Base-by-base conservation (phyloP, 1,140 invertebrate genomes). In the Bombus breviceps region DNA sequence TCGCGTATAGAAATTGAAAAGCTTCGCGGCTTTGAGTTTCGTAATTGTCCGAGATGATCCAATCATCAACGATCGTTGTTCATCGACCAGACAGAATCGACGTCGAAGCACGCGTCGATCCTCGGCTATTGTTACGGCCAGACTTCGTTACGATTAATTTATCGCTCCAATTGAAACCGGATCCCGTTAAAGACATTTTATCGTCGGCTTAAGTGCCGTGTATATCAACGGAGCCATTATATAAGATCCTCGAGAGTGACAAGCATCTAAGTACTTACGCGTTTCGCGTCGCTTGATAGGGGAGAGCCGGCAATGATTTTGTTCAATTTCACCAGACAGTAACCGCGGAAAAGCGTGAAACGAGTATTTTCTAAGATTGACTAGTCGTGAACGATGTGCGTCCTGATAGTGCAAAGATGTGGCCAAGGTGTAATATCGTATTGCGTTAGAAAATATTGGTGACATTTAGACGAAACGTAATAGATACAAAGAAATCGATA, bases 141-240 rank as follows among this genome's bases (percentile, higher is more conserved):
- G 6, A 28, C 34, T 73, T 59, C 53, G 62, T 83, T 76, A 74
- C 66, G 62, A 78, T 83, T 77, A 68, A 88, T 81, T 85, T 25
- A 25, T 57, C 57, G 28, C n/a, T 79, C 69, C 34, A 83, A 88
- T 86, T 83, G 81, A 80, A 88, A 88, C 66, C 81, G 64, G 74
- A 91, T 82, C 78, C 78, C 64, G 78, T 86, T 80, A 47, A 86
- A 89, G 47, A 59, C 64, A n/a, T 57, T 87, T 89, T 71, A 87
- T 81, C n/a, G 34, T 57, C 41, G 34, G 32, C 18, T 18, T 71
- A 18, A 74, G 37, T 37, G 32, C 32, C 37, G 1, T n/a, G 86
- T 28, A 47, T 76, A 81, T 39, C 25, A 39, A 81, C 69, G 13
- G 41, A 22, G 8, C 53, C n/a, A 66, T 89, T 86, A 79, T 64